Conservation (phyloP, 2,888 invertebrate genomes). For the Pyrocoelia pectoralis region DNA sequence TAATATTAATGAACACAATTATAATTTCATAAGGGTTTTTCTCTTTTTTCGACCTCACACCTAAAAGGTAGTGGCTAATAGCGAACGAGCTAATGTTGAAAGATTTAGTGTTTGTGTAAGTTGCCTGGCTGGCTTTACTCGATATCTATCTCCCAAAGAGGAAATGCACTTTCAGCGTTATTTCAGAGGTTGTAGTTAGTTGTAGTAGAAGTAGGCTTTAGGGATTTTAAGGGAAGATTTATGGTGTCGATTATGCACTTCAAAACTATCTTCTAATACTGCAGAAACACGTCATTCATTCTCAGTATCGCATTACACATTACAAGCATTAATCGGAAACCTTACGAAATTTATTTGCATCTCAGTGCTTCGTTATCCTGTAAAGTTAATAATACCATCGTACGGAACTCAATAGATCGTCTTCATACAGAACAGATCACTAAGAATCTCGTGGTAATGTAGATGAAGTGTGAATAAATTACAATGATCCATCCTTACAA, state of each 20-base stretch:
- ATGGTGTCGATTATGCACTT: neutral
- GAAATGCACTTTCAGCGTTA: constrained; percentile 1
- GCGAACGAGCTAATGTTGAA: neutral
- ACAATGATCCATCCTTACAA: no score
- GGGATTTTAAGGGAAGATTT: constrained; percentile 1
- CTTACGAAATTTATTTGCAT: no score
- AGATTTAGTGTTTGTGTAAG: neutral
- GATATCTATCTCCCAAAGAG: neutral
- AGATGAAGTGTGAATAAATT: no score
- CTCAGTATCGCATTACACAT: no score
- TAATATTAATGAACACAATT: constrained; percentile 9
- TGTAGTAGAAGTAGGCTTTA: neutral
- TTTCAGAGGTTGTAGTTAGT: constrained; percentile 1
- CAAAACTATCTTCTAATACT: neutral
- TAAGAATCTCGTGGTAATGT: no score
- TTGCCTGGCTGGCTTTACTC: neutral
- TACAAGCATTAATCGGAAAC: no score
- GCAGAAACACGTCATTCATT: neutral
- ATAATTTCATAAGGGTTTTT: neutral
- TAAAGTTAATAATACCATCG: no score
- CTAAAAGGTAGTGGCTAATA: neutral
- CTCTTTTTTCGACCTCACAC: neutral
- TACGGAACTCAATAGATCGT: no score
- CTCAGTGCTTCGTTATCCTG: no score
- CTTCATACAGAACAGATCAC: no score